These are phyloP conservation scores for Scartelaos histophorus DNA, from an alignment of 2,113 vertebrate genomes.

Conservation along the genomic window DNA sequence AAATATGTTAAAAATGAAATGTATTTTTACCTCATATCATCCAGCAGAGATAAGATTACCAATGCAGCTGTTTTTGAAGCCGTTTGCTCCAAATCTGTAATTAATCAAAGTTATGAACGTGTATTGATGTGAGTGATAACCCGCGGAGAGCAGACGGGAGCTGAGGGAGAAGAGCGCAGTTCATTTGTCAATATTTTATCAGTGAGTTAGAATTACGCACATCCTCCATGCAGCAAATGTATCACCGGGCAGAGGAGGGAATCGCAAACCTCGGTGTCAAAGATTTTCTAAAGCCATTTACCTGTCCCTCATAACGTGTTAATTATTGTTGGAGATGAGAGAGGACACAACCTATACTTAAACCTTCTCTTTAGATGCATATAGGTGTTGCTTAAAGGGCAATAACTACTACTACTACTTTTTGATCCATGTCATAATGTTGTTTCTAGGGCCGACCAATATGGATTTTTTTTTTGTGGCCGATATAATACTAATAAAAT, in stretches of 20 bases:
- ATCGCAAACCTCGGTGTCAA: slow-evolving; percentile 47
- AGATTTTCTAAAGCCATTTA: slow-evolving; percentile 40
- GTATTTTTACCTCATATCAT: not conserved
- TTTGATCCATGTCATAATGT: too few relatives aligned
- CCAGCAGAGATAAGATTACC: not conserved
- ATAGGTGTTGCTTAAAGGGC: too few relatives aligned
- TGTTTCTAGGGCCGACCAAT: too few relatives aligned
- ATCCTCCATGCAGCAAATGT: slow-evolving; percentile 44
- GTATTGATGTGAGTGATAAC: slow-evolving; percentile 25
- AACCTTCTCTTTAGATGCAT: not conserved
- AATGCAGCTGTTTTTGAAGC: not conserved
- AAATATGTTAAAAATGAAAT: not conserved
- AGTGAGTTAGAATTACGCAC: slow-evolving; percentile 66
- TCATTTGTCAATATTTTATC: slow-evolving; percentile 73
- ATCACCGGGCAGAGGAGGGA: slow-evolving; percentile 27
- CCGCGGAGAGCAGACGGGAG: slow-evolving; percentile 18
- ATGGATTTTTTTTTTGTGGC: too few relatives aligned
- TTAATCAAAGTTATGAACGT: slow-evolving; percentile 12
- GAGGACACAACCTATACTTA: not conserved
- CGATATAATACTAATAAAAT: too few relatives aligned
- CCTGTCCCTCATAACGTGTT: not conserved
- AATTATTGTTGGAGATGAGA: not conserved
- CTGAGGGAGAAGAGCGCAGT: slow-evolving; percentile 22
- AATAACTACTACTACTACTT: too few relatives aligned
- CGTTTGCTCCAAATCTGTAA: not conserved